Conservation (phyloP, 2,113 vertebrate species). For the Trachemys scripta region DNA sequence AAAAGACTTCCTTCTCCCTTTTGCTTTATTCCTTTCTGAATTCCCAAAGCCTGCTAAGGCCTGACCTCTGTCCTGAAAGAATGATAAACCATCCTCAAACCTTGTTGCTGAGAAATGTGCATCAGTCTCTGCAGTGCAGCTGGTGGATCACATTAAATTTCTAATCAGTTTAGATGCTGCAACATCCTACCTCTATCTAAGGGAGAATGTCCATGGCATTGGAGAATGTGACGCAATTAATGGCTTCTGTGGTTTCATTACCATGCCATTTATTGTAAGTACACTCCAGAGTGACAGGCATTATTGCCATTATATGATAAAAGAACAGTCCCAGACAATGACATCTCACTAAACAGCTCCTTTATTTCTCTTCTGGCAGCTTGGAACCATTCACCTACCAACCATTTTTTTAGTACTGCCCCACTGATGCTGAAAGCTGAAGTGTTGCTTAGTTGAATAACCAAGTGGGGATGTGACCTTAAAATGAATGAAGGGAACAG, state of each 20-base stretch:
- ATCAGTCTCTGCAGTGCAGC: background rate
- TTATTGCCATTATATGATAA: background rate
- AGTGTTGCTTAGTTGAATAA: background rate
- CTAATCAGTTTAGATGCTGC: background rate
- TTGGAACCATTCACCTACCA: background rate
- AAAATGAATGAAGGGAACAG: background rate
- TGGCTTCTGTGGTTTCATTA: background rate
- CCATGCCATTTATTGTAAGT: fast-evolving
- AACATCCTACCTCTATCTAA: background rate
- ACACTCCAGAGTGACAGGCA: background rate
- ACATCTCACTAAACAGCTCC: background rate
- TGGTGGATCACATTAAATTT: background rate
- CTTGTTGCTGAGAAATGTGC: background rate
- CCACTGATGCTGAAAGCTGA: background rate
- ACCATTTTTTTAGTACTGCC: background rate
- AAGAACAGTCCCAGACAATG: background rate
- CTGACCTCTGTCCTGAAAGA: background rate
- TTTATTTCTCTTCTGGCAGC: background rate
- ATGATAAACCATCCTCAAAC: background rate
- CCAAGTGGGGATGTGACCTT: background rate
- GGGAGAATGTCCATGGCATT: background rate
- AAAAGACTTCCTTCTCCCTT: background rate
- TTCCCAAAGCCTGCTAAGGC: background rate
- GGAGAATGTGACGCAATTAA: background rate
- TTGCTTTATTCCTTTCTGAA: background rate